Percentiles rank a stretch among this genome's conserved stretches.
Evolutionary conservation across 2,113 vertebrate species (phyloP).

Genomic region (Tychaedon coryphoeus): DNA sequence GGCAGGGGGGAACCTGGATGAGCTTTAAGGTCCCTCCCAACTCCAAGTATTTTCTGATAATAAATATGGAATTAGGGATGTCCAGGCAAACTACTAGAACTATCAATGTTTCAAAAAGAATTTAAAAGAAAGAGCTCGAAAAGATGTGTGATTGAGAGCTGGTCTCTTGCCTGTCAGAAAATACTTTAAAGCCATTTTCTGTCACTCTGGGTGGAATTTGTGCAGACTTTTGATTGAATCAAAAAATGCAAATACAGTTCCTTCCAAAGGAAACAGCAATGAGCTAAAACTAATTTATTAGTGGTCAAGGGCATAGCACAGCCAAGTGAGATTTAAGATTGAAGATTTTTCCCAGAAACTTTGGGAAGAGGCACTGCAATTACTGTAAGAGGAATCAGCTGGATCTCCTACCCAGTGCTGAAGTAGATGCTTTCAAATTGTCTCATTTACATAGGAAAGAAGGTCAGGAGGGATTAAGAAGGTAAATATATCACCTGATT

Average conservation of each 20-base stretch:
- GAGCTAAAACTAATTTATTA: background rate
- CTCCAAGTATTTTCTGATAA: background rate
- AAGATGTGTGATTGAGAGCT: background rate
- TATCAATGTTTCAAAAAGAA: background rate
- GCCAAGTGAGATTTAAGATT: background rate
- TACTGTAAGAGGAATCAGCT: background rate
- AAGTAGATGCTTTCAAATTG: background rate
- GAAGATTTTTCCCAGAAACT: background rate
- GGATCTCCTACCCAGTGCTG: background rate
- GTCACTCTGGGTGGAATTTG: background rate
- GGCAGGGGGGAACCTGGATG: accelerated
- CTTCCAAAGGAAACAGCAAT: background rate
- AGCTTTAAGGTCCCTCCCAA: background rate
- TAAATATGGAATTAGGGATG: background rate
- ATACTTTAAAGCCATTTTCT: background rate
- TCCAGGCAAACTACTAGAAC: background rate
- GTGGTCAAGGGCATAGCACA: background rate
- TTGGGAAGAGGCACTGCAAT: background rate
- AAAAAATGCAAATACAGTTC: background rate
- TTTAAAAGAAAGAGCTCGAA: background rate
- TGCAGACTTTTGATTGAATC: background rate
- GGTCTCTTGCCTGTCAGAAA: background rate
- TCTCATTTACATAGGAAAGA: background rate
- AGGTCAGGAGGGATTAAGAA: constrained; percentile 17
- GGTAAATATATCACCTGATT: background rate